Evolutionary conservation across 2,113 vertebrate species (phyloP), one percentile per base, ranked within the genome.

Genomic region (Fukomys damarensis): DNA sequence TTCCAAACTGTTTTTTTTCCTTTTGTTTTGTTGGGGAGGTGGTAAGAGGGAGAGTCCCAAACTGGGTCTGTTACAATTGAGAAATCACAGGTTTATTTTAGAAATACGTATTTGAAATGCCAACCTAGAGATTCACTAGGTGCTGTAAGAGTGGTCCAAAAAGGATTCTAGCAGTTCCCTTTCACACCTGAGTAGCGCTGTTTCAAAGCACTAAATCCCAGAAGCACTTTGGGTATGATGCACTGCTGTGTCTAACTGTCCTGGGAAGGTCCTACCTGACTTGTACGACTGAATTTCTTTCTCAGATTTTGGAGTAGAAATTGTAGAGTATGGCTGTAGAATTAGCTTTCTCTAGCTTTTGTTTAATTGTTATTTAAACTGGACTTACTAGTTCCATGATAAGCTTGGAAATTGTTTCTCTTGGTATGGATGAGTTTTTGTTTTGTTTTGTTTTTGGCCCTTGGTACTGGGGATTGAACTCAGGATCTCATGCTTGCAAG

Each of bases 101-200:
- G 63, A 76, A 93, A n/a, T 92, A 46, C 38, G n/a, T 70, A n/a
- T 72, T 91, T 84, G 76, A 97, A 92, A 82, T 81, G n/a, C 9
- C 35, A 63, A 26, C 22, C 35, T 95, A 66, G 80, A 63, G 35
- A 79, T 89, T 76, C 84, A 61, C 43, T 76, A 2, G 7, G 30
- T 63, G 24, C 12, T 32, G 0, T 92, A 54, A 38, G 43, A 70
- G 19, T 88, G 43, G 52, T 43, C 80, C 41, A 63, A 11, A 79
- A 63, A 66, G 12, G 49, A 59, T 63, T 63, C 66, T 92, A 80
- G 35, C 24, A n/a, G 12, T 83, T 86, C n/a, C 26, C 22, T 89
- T 86, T 87, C 35, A 76, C 17, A 38, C n/a, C 35, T 70, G 63
- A 14, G 0, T 46, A 35, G 17, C 93, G 52, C 84, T 74, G 24